Conservation (phyloP, 2,888 invertebrate genomes). For the Pheosia gnoma region DNA sequence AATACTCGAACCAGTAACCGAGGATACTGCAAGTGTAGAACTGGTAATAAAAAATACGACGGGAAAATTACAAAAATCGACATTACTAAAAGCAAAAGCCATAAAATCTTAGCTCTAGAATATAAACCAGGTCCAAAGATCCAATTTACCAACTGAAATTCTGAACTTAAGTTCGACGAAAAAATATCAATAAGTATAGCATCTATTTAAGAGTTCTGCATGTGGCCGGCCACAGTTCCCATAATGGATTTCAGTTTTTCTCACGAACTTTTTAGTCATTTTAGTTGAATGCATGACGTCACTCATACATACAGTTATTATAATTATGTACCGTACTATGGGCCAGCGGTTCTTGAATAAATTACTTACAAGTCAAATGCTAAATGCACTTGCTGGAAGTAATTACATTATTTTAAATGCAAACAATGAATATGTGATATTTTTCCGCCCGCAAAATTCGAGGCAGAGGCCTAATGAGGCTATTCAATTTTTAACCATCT, state of each 20-base stretch:
- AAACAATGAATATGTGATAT: too few relatives aligned
- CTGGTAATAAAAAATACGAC: not conserved
- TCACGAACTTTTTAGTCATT: constrained; percentile 51
- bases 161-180: too few relatives aligned
- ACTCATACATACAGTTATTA: not conserved
- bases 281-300: constrained; percentile 11
- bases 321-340: not conserved
- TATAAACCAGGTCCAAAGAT: too few relatives aligned
- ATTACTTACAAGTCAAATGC: not conserved
- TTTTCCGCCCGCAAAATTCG: too few relatives aligned
- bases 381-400: too few relatives aligned
- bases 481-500: too few relatives aligned
- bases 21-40: not conserved
- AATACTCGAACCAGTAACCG: not conserved
- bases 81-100: too few relatives aligned
- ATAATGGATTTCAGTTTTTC: constrained; percentile 43
- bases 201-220: constrained; percentile 16
- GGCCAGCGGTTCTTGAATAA: not conserved
- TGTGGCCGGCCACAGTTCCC: constrained; percentile 36
- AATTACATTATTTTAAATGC: too few relatives aligned
- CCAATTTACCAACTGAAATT: too few relatives aligned
- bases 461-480: too few relatives aligned
- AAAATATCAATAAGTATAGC: not conserved
- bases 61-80: too few relatives aligned
- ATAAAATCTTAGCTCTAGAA: too few relatives aligned